Conservation (phyloP, 2,797 vertebrate genomes). For the Syngnathus acus region DNA sequence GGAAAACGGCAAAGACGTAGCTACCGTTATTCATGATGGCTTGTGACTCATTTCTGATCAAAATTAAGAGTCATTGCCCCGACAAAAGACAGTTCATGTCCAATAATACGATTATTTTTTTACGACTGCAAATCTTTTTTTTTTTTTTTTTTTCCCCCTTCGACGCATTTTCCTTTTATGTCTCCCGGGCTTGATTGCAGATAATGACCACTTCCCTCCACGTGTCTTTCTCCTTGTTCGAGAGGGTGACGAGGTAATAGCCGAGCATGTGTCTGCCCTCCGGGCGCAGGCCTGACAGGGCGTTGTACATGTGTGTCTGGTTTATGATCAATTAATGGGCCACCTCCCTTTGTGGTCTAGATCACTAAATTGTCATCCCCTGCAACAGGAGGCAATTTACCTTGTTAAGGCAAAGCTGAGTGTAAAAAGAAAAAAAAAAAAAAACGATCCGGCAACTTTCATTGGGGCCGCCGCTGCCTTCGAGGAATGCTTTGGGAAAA, state of each 20-base stretch:
- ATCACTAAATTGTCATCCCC: conserved; percentile 53
- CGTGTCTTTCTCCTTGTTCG: conserved; percentile 21
- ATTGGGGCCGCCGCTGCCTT: conserved; percentile 25
- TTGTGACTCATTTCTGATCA: background rate
- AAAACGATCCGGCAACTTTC: conserved; percentile 50
- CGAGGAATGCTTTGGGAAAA: conserved; percentile 34
- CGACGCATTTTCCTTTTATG: conserved; percentile 43
- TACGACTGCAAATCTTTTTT: background rate
- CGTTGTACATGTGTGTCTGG: conserved; percentile 37
- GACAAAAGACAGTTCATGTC: background rate
- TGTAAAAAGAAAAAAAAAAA: conserved; percentile 17
- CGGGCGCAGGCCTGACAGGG: conserved; percentile 51
- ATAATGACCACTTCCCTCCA: conserved; percentile 51
- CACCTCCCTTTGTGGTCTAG: conserved; percentile 42
- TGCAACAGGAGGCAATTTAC: conserved; percentile 60
- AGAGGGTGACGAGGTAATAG: conserved; percentile 61
- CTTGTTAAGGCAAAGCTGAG: conserved; percentile 61
- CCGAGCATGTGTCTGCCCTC: conserved; percentile 52
- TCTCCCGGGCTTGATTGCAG: conserved; percentile 41
- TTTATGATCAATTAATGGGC: conserved; percentile 41
- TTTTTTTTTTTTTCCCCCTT: conserved; percentile 18
- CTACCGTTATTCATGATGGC: background rate
- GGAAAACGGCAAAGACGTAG: background rate
- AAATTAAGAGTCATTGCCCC: background rate
- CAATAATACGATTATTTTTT: background rate